Base-by-base conservation (phyloP, 2,113 vertebrate genomes). In the Camelus dromedarius region DNA sequence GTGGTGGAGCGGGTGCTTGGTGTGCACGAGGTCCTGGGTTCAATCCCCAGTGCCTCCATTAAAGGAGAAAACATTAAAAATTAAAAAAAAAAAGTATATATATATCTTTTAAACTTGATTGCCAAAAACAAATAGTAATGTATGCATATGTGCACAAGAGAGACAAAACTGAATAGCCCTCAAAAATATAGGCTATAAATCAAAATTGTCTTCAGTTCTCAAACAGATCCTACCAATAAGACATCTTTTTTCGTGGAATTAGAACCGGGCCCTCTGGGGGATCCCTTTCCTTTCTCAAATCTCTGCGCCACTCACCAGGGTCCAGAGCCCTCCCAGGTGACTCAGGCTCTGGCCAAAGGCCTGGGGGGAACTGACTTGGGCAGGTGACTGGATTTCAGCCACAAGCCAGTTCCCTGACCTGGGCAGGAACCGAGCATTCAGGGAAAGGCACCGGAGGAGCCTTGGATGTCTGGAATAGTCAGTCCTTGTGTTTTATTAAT, bases 361-460 rank as follows among this genome's bases (percentile, higher is more conserved):
- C 19, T 54, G 11, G 16, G 26, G 18, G 38, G 35, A 46, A 9
- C 32, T 0, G 0, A 42, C 13, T 16, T 42, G 48, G 48, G 13
- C 64, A 28, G 20, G 81, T 10, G 50, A 26, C 30, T 42, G 10
- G 50, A 50, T 48, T 13, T 42, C 60, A 48, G 48, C 7, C 24
- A 22, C 2, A 48, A 22, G 70, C 30, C 38, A 15, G 2, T 8
- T 52, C 67, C 58, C 14, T 14, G 32, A 26, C 56, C 50, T 46
- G 19, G 58, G 30, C 13, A 35, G 62, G 70, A 22, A 18, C 24
- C 32, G 32, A 22, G 32, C 6, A 10, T 4, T 84, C 24, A 20
- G 20, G 46, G 58, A 19, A 84, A 84, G 30, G 42, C 0, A 0
- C 19, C 3, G 13, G 56, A 46, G 50, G 81, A 14, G 30, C 0